phyloP scores from a whole-genome alignment of 2,888 invertebrate genomes.

The Myathropa florea region DNA sequence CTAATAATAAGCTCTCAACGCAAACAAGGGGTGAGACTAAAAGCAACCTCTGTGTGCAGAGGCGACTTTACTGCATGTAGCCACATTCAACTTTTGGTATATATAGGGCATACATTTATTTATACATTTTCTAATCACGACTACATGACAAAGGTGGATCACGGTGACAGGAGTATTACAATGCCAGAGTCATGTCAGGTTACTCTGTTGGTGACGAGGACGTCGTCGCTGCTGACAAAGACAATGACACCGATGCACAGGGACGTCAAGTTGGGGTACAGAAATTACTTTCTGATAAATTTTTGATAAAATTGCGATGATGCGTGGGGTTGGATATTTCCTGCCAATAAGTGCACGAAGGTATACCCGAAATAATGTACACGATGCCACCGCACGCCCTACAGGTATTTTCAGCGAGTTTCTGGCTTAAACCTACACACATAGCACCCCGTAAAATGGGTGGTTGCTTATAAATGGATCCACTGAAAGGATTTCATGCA shows the following conservation, averaged over 20 bases:
- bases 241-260: constrained; percentile 14
- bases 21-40: constrained; percentile 37
- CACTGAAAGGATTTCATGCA: neutral
- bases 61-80: neutral
- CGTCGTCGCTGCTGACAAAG: neutral
- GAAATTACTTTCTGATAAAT: constrained; percentile 51
- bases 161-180: constrained; percentile 50
- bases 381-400: neutral
- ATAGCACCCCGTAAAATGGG: neutral
- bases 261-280: neutral
- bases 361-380: neutral
- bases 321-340: neutral
- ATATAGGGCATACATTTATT: constrained; percentile 25
- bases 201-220: constrained; percentile 36
- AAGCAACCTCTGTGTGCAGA: constrained; percentile 24
- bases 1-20: constrained; percentile 52
- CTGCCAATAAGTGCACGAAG: neutral
- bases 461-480: neutral
- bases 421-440: too few species aligned
- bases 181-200: constrained; percentile 23
- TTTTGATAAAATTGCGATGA: constrained; percentile 62
- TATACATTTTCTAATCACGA: constrained; percentile 65
- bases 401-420: neutral
- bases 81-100: constrained; percentile 19
- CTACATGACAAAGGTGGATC: constrained; percentile 69